These are phyloP conservation scores for Erythrocercus mccallii DNA, from an alignment of 2,113 vertebrate species.

Conservation along the genomic window DNA sequence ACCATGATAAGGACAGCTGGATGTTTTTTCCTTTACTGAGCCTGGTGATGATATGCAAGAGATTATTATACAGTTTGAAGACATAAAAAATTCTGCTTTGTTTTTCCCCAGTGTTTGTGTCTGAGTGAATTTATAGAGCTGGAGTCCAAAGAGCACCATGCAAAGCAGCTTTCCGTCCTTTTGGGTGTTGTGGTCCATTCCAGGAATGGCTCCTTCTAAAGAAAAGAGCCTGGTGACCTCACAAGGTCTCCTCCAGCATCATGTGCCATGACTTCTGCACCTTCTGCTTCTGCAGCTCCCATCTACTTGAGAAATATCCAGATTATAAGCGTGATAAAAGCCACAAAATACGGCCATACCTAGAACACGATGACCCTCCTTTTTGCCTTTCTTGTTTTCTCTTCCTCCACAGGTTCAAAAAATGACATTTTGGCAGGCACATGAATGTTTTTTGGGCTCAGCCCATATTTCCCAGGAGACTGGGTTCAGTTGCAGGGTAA, in stretches of 20 bases:
- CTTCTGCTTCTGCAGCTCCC: background rate
- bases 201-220: background rate
- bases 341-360: rapidly evolving
- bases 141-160: background rate
- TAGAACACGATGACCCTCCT: background rate
- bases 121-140: background rate
- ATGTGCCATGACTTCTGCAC: background rate
- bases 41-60: background rate
- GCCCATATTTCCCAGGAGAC: slow-evolving; percentile 55
- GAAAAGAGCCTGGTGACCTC: background rate
- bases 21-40: background rate
- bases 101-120: rapidly evolving
- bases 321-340: background rate
- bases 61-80: background rate
- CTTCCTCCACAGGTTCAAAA: background rate
- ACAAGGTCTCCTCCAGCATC: background rate
- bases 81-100: background rate
- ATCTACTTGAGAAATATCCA: background rate
- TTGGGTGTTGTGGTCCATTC: background rate
- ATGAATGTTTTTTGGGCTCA: background rate
- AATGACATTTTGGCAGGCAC: background rate
- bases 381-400: background rate
- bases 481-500: background rate
- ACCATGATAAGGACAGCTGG: background rate
- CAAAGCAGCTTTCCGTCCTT: background rate